Percentiles rank a stretch among this genome's conserved stretches.
phyloP scores from a whole-genome alignment of 53 echinoderm and acorn worm genomes.

The Patiria pectinifera region DNA sequence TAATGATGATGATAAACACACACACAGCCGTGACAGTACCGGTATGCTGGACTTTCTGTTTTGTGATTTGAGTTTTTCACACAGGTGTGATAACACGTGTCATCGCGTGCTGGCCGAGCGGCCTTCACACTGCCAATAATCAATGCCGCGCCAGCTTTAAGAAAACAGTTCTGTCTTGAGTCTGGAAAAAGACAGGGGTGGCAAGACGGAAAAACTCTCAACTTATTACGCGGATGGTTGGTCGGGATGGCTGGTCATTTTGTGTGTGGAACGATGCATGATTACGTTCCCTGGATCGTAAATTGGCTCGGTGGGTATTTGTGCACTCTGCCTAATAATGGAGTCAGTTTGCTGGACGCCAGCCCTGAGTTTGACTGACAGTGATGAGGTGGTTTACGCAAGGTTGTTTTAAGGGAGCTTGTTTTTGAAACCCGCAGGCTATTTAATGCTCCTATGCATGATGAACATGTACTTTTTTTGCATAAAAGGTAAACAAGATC shows the following conservation, averaged over 20 bases:
- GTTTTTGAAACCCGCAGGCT: no score
- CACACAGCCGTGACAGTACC: no score
- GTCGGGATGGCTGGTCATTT: background rate
- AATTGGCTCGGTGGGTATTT: background rate
- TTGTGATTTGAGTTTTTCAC: background rate
- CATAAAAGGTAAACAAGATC: no score
- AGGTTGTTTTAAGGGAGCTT: no score
- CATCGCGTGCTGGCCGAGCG: background rate
- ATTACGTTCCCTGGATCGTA: background rate
- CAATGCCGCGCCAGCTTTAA: background rate
- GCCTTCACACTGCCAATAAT: slow-evolving; percentile 19
- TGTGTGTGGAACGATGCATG: background rate
- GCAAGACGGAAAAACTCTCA: background rate
- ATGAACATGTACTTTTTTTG: no score
- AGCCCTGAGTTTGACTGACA: no score
- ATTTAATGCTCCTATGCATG: no score
- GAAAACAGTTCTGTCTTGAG: background rate
- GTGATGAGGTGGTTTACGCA: no score
- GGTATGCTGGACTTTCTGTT: background rate
- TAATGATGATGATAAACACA: no score
- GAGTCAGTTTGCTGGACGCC: background rate
- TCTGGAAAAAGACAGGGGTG: background rate
- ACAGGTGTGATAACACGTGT: slow-evolving; percentile 39
- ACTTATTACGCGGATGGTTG: background rate
- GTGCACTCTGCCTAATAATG: background rate